Percentiles rank a stretch among this genome's conserved stretches.
Evolutionary conservation across 2,888 invertebrate genomes (phyloP).

Genomic region (Cephus spinipes): DNA sequence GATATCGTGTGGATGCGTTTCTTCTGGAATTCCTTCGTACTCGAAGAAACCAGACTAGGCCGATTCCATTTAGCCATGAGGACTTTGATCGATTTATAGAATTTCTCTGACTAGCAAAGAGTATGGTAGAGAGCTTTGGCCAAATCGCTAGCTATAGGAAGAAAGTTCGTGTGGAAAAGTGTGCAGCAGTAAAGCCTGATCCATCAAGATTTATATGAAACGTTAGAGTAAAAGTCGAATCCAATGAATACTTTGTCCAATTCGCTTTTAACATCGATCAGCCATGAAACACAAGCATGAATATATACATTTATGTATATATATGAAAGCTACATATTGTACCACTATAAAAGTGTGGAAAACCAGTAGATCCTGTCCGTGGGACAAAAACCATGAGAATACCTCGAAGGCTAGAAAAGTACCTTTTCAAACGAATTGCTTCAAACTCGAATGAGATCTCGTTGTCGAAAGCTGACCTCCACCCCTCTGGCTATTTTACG

Average conservation of each 20-base stretch:
- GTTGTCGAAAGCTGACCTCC: neutral
- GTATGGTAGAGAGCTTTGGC: neutral
- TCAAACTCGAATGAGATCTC: neutral
- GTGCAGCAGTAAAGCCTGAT: neutral
- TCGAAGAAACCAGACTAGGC: too few species aligned
- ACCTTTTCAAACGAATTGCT: neutral
- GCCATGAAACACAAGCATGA: neutral
- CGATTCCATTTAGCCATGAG: too few species aligned
- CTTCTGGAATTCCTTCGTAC: neutral
- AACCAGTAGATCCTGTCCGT: neutral
- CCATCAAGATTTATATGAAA: slow-evolving; percentile 3
- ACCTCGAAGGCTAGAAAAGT: neutral
- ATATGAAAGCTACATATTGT: neutral
- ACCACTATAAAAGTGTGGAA: too few species aligned
- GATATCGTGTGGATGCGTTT: slow-evolving; percentile 7
- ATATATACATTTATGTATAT: neutral
- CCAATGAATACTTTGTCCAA: neutral
- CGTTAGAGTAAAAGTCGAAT: neutral
- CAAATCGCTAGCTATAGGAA: neutral
- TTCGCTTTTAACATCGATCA: neutral
- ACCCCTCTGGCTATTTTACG: too few species aligned
- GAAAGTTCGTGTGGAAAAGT: neutral
- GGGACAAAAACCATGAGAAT: neutral
- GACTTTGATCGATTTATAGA: too few species aligned
- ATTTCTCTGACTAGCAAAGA: too few species aligned